phyloP scores from a whole-genome alignment of 2,888 invertebrate genomes.

The Trisateles emortualis region DNA sequence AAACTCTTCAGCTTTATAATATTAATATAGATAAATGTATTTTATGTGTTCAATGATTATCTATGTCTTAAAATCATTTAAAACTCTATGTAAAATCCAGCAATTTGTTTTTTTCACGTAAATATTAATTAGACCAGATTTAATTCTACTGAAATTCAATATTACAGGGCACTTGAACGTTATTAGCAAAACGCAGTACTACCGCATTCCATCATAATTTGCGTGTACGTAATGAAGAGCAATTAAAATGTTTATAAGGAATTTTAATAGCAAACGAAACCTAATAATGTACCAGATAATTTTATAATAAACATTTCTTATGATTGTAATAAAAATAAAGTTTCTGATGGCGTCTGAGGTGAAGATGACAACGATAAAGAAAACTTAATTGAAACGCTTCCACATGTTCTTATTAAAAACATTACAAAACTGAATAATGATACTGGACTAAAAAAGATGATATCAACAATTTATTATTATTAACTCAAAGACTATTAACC shows the following conservation, averaged over 20 bases:
- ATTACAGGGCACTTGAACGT: background rate
- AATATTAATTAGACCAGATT: too few species aligned
- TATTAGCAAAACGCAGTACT: background rate
- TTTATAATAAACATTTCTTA: background rate
- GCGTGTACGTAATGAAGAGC: slow-evolving; percentile 3
- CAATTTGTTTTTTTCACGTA: too few species aligned
- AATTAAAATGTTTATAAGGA: slow-evolving; percentile 4
- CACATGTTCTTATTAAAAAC: slow-evolving; percentile 27
- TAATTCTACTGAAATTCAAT: background rate
- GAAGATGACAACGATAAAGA: slow-evolving; percentile 24
- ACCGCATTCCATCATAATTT: slow-evolving; percentile 1
- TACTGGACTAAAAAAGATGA: slow-evolving; percentile 35
- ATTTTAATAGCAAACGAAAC: background rate
- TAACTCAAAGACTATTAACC: slow-evolving; percentile 32
- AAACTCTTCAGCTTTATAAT: too few species aligned
- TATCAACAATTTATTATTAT: slow-evolving; percentile 43
- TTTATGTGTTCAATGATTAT: too few species aligned
- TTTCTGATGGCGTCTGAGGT: slow-evolving; percentile 14
- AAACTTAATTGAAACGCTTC: slow-evolving; percentile 35
- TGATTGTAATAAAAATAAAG: slow-evolving; percentile 21
- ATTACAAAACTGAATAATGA: slow-evolving; percentile 23
- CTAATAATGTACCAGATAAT: background rate
- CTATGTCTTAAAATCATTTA: too few species aligned
- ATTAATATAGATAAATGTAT: too few species aligned
- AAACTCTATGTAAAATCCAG: too few species aligned